Percentiles rank a stretch among this genome's conserved stretches.
Evolutionary conservation across 2,888 invertebrate genomes (phyloP).

Genomic region (Dynastes hyllus): DNA sequence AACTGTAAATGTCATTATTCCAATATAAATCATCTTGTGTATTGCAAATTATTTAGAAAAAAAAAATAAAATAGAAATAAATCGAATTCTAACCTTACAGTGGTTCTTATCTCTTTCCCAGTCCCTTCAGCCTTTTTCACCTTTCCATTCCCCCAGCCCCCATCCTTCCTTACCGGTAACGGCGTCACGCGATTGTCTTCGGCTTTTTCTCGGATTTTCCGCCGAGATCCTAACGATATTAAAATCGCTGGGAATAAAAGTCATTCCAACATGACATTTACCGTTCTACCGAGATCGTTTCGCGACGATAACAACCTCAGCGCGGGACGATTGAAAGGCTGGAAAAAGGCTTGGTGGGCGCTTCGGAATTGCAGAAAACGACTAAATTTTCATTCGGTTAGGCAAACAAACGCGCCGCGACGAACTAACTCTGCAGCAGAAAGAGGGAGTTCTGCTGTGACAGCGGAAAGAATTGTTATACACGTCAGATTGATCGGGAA

Average conservation of each 20-base stretch:
- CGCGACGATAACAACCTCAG: neutral
- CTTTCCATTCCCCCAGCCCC: neutral
- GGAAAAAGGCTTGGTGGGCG: neutral
- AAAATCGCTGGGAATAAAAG: constrained; percentile 32
- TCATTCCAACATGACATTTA: constrained; percentile 35
- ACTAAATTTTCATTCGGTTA: constrained; percentile 12
- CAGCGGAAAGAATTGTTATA: no score
- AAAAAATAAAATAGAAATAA: no score
- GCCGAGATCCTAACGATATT: constrained; percentile 20
- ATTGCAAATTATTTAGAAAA: no score
- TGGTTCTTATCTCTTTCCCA: neutral
- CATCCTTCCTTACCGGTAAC: neutral
- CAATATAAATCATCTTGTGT: no score
- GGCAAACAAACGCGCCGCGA: constrained; percentile 4
- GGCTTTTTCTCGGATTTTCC: constrained; percentile 20
- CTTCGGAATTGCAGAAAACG: neutral
- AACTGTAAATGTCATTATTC: no score
- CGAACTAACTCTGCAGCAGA: no score
- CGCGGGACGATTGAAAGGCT: neutral
- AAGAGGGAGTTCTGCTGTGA: no score
- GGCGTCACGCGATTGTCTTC: constrained; percentile 20
- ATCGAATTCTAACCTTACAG: no score
- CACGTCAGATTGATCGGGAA: no score
- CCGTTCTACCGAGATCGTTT: constrained; percentile 1
- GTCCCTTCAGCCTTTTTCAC: neutral